Base-by-base conservation (phyloP, 2,888 invertebrate species). In the Heliconius aoede region DNA sequence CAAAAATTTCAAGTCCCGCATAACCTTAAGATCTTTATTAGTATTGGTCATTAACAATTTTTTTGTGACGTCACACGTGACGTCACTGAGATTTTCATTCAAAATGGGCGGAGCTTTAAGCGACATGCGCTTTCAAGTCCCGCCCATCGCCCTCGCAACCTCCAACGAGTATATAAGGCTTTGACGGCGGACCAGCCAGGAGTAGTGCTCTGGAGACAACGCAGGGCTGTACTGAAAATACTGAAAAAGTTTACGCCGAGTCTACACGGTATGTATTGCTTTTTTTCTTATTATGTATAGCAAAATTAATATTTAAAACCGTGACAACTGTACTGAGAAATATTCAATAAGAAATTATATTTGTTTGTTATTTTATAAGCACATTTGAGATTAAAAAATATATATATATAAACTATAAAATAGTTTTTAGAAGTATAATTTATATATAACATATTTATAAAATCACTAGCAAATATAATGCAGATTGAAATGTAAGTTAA, bases 181-280 rank as follows among this genome's bases (percentile, higher is more conserved):
- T 79, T 80, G 79, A 75, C 81, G 82, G 82, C 74, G 40, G 40
- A 32, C 55, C 68, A 62, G 58, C 67, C 80, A 78, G 60, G 86
- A 80, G 84, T 85, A 78, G 81, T 83, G 80, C 83, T 77, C 81
- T 82, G 80, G 80, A 78, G 81, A 78, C 83, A 77, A 83, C 83
- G 79, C 30, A 80, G 83, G 83, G 77, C 80, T 78, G 83, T 86
- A 86, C 83, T 86, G 84, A 83, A 78, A 77, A 82, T 73, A 77
- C 77, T 62, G 67, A 32, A 82, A 90, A 93, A 93, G 87, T 94
- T 94, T 91, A 86, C 90, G 85, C 81, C 89, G 87, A 90, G 83
- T 85, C 74, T 79, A 81, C 84, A 83, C 87, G 93, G 94, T 94
- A 88, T 93, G 94, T 92, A 68, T 69, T 28, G 51, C 28, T 51